Evolutionary conservation across 1,140 invertebrate species (phyloP), one percentile per base, ranked within the genome.

Genomic region (Drosophila arizonae): DNA sequence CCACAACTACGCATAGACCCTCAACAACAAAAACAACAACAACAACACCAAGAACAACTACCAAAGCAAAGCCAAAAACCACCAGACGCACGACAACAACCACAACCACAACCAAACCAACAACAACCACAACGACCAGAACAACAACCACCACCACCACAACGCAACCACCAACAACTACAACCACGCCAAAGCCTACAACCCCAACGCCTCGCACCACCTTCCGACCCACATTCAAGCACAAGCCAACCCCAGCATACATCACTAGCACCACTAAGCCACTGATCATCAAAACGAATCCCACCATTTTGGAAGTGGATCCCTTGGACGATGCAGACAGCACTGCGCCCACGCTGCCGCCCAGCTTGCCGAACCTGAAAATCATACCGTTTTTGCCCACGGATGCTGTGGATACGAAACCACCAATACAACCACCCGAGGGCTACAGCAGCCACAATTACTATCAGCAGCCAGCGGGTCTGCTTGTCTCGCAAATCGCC

Each of bases 361-460:
- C 95, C 4, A 95, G 95, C 24, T 88, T 95, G 43, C 95, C 95
- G 4, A 95, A 95, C 88, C 92, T 95, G 13, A 95, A 95, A 87
- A 95, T 96, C 77, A 96, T 96, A 81, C 95, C 95, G 9, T 96
- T 96, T 81, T 93, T 96, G 15, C 95, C 95, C 17, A 94, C 95
- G 48, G 95, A 96, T 90, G 95, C 95, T 8, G 92, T 96, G 39
- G 77, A 90, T 8, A 72, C 90, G 6, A 76, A 72, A 36, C n/a
- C 71, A 4, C 55, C 86, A n/a, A 36, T 26, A 39, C 36, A 45
- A 65, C 17, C 73, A 24, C 45, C 70, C 51, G 36, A 48, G 5
- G 48, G n/a, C 11, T 52, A 36, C 41, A 68, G 17, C 62, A 56
- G 71, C 48, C 26, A 72, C 5, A 39, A 13, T 8, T 45, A 56